Percentiles rank a stretch among this genome's conserved stretches.
phyloP scores from a whole-genome alignment of 1,140 invertebrate genomes.

The Drosophila elegans region DNA sequence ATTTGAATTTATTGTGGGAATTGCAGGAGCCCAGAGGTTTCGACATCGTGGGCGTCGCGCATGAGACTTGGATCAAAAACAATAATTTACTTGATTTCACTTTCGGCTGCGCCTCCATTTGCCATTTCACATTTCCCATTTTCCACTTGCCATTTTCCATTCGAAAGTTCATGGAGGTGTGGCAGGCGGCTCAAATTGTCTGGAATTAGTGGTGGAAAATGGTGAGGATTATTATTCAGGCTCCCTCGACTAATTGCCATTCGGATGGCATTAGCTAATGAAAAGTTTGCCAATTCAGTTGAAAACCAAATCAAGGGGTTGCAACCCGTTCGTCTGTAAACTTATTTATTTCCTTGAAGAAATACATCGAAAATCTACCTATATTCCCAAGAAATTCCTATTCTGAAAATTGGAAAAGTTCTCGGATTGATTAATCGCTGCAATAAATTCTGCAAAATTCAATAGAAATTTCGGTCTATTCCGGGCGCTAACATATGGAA shows the following conservation, averaged over 20 bases:
- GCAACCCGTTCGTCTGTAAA: not conserved
- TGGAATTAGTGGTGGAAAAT: constrained; percentile 30
- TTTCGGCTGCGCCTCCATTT: constrained; percentile 10
- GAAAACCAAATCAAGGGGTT: constrained; percentile 2
- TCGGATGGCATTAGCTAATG: constrained; percentile 39
- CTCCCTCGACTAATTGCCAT: constrained; percentile 35
- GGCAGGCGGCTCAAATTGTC: constrained; percentile 30
- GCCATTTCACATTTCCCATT: too few relatives aligned
- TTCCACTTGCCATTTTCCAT: too few relatives aligned
- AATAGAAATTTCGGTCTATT: constrained; percentile 20
- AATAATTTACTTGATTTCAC: constrained; percentile 72
- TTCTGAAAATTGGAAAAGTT: constrained; percentile 34
- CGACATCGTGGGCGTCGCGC: constrained; percentile 5
- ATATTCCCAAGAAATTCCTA: constrained; percentile 1
- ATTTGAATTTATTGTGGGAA: constrained; percentile 70
- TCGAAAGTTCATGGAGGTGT: constrained; percentile 4
- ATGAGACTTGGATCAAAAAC: constrained; percentile 52
- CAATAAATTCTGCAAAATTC: constrained; percentile 31
- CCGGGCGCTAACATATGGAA: constrained; percentile 31
- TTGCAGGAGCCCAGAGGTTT: constrained; percentile 13
- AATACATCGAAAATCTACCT: not conserved
- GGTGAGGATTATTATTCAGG: constrained; percentile 29
- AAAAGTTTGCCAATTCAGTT: constrained; percentile 25
- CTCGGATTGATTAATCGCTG: constrained; percentile 24
- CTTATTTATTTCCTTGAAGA: not conserved